Base-by-base conservation (phyloP, 2,113 vertebrate genomes). In the Triplophysa tibetana region DNA sequence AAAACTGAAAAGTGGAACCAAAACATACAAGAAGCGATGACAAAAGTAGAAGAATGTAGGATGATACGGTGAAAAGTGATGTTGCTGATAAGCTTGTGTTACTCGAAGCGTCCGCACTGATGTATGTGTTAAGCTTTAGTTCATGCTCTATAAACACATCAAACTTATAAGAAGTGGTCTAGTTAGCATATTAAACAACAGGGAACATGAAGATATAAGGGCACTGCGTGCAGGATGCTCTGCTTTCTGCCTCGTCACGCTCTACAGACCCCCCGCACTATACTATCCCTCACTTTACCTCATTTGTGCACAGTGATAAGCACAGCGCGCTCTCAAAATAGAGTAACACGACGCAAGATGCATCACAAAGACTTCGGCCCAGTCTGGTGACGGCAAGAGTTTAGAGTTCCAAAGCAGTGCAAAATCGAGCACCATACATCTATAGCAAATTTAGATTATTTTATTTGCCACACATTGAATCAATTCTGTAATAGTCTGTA, bases 161-260 rank as follows among this genome's bases (percentile, higher is more conserved):
- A 14, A 48, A 48, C 45, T 48, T 3, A 12, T 68, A 0, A 24
- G 43, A 23, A 4, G 43, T 24, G 48, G 12, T 50, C 48, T 50
- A 50, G 48, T 13, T 50, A 50, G 14, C 0, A 11, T 50, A 50
- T 13, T 13, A 14, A 12, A 13, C 11, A 48, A 48, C 23, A 14
- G 16, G 41, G 23, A 19, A 69, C 29, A 70, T 26, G 26, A 21
- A 77, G 74, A 82, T 72, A 7, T 38, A 67, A 77, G 74, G 67
- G 64, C 41, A 9, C 21, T 0, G 63, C 0, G 58, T 48, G 43
- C n/a, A 19, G 66, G 67, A 50, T 1, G 11, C 21, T 69, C n/a
- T 4, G 41, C 11, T 38, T 76, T 81, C 21, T 82, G 80, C 80
- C 64, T 63, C 67, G 80, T 81, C 80, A 81, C 33, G n/a, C 58